Evolutionary conservation across 2,797 vertebrate genomes (phyloP).

Genomic region (Malacoraja senta): DNA sequence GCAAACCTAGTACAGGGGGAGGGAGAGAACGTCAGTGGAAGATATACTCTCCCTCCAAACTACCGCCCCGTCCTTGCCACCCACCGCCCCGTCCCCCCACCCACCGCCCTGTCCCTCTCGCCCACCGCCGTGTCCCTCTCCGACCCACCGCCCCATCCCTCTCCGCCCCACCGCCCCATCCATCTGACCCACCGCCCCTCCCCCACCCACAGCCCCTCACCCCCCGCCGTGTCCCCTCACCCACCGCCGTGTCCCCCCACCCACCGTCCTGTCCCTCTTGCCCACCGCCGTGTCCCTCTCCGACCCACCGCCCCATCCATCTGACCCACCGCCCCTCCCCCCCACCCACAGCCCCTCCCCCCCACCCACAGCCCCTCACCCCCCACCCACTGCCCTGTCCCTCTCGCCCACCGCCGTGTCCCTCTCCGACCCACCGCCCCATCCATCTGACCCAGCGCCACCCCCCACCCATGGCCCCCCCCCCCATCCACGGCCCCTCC

Average conservation of each 20-base stretch:
- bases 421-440: background rate
- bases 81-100: too few relatives aligned
- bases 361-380: too few relatives aligned
- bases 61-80: too few relatives aligned
- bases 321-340: background rate
- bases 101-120: background rate
- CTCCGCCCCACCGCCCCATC: too few relatives aligned
- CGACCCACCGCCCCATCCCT: background rate
- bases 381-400: background rate
- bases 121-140: background rate
- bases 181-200: too few relatives aligned
- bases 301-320: too few relatives aligned
- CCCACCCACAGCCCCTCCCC: background rate
- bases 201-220: background rate
- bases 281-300: background rate
- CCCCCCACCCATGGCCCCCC: too few relatives aligned
- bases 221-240: too few relatives aligned
- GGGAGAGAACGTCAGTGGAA: background rate
- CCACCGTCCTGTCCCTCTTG: too few relatives aligned
- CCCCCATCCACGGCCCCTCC: too few relatives aligned
- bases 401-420: background rate
- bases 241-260: background rate
- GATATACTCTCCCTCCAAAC: too few relatives aligned
- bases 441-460: too few relatives aligned
- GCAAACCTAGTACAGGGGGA: constrained; percentile 71